These are phyloP conservation scores for Acanthisitta chloris DNA, from an alignment of 2,113 vertebrate species.

Conservation along the genomic window DNA sequence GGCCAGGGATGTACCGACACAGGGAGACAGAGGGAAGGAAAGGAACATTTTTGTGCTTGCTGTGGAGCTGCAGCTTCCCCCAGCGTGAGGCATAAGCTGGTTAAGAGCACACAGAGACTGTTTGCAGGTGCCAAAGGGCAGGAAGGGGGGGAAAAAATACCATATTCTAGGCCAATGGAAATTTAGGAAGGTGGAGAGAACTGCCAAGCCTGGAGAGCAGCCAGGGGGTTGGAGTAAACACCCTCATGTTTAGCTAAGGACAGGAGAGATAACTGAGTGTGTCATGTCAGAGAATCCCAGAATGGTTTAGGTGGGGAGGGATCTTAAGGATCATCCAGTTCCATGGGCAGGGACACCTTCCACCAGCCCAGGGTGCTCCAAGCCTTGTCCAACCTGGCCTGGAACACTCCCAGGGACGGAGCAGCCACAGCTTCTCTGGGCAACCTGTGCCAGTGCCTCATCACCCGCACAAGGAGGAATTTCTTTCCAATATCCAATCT, in stretches of 20 bases:
- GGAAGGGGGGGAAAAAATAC: not conserved
- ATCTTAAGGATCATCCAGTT: not conserved
- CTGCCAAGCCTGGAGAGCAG: not conserved
- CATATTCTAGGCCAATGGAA: not conserved
- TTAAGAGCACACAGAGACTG: not conserved
- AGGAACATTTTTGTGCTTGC: not conserved
- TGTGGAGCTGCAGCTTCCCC: not conserved
- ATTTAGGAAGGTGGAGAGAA: not conserved
- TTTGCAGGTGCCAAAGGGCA: constrained; percentile 17
- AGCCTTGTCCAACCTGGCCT: not conserved
- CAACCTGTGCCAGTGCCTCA: not conserved
- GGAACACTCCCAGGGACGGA: not conserved
- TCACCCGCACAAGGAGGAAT: rapidly evolving
- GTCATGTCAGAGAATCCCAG: rapidly evolving
- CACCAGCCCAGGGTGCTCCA: rapidly evolving
- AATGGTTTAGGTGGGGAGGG: not conserved
- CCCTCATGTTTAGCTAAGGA: rapidly evolving
- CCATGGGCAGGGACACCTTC: not conserved
- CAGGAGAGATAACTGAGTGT: not conserved
- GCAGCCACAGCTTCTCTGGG: not conserved
- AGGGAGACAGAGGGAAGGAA: not conserved
- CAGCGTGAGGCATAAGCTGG: not conserved
- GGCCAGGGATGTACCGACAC: not conserved
- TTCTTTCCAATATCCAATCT: rapidly evolving
- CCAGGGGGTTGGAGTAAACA: not conserved